phyloP scores from a whole-genome alignment of 2,113 vertebrate species.

The Scatophagus argus region DNA sequence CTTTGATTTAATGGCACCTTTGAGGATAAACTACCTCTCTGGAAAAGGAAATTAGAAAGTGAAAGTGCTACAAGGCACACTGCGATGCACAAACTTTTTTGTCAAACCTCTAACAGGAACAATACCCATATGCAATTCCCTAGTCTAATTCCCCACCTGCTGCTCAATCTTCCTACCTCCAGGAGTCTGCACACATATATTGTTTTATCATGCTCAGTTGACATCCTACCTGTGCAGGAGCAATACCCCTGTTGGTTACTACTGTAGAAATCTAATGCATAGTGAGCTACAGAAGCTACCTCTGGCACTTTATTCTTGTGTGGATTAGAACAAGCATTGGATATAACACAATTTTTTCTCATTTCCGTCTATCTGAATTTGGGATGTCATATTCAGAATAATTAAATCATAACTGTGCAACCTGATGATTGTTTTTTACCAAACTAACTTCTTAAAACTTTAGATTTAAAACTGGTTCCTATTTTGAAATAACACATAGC shows the following conservation, averaged over 20 bases:
- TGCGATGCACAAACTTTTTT: neutral
- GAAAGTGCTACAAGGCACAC: neutral
- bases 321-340: neutral
- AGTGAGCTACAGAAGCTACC: neutral
- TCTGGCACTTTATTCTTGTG: neutral
- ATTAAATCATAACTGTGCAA: neutral
- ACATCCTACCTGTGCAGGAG: neutral
- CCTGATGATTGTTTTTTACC: neutral
- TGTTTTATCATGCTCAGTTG: slow-evolving; percentile 12
- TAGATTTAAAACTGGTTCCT: neutral
- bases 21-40: neutral
- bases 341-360: neutral
- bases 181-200: neutral
- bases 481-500: neutral
- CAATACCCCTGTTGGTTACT: neutral
- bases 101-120: neutral
- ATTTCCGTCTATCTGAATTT: neutral
- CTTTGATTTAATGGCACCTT: neutral
- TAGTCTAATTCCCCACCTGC: neutral
- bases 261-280: neutral
- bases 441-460: no score
- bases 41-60: neutral
- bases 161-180: neutral
- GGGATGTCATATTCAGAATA: neutral
- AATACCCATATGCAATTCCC: neutral